phyloP scores from a whole-genome alignment of 2,113 vertebrate genomes.

The Callopanchax toddi region DNA sequence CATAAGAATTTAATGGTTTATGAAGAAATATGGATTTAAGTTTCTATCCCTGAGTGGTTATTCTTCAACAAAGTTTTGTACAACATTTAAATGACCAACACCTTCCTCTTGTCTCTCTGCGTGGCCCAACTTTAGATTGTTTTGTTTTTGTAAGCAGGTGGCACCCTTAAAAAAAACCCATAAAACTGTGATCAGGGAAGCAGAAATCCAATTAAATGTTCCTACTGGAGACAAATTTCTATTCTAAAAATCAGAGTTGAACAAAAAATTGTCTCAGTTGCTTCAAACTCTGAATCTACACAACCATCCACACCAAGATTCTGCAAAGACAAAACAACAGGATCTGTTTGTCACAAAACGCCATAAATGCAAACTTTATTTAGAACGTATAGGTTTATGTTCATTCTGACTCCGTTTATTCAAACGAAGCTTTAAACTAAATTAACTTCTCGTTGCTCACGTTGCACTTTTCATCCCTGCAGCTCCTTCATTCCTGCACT shows the following conservation, averaged over 20 bases:
- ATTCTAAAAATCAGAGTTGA: conserved; percentile 25
- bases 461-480: conserved; percentile 33
- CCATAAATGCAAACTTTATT: not conserved
- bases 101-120: too few relatives aligned
- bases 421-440: not conserved
- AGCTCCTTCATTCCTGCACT: conserved; percentile 2
- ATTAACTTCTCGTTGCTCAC: conserved; percentile 33
- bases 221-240: conserved; percentile 13
- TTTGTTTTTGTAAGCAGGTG: not conserved
- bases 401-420: not conserved
- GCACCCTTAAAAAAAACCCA: conserved; percentile 16
- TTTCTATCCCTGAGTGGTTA: too few relatives aligned
- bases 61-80: too few relatives aligned
- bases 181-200: conserved; percentile 19
- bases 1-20: too few relatives aligned
- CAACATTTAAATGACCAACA: too few relatives aligned
- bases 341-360: too few relatives aligned
- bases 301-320: not conserved
- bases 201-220: conserved; percentile 31
- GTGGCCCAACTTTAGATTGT: too few relatives aligned
- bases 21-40: too few relatives aligned
- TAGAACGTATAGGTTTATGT: not conserved
- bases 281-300: not conserved
- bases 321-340: not conserved
- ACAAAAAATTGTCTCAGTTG: not conserved